Base-by-base conservation (phyloP, 2,113 vertebrate species). In the Monopterus albus region DNA sequence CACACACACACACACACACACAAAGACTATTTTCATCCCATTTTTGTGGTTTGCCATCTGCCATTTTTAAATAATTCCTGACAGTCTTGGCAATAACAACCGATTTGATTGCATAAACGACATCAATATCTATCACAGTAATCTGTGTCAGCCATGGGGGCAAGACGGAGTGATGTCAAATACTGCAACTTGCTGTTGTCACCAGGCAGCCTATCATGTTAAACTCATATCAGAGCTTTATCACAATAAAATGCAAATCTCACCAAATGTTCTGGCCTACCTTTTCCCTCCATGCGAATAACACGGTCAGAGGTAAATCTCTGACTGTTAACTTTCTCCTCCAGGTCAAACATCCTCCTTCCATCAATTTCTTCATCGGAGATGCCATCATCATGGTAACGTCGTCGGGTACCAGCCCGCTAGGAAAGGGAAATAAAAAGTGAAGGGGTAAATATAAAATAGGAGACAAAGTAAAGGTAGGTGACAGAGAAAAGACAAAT, bases 291-390 rank as follows among this genome's bases (percentile, higher is more conserved):
- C 97, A 99, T 97, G 79, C 95, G 96, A 60, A 94, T 83, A 40
- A 99, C 94, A 3, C 96, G 93, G 70, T 95, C 93, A 14, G 94
- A 96, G 84, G 90, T 93, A 47, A 96, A 99, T 83, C 94, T 94
- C 77, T 93, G 89, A 80, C 95, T 95, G 23, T 78, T 90, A 60
- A 99, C 94, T 66, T 99, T 99, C 50, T 99, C 98, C 72, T 98
- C 95, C 20, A 99, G 89, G 83, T 98, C 95, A 89, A 99, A 99
- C 0, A 92, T 97, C 82, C 97, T 95, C 75, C 96, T 96, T 13
- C 98, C 98, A 67, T 99, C 98, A 21, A 99, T 99, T 83, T 99
- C 98, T 69, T 99, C 98, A 3, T 99, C 98, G 0, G 98, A 99
- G 86, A 99, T 98, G 20, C 96, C 96, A 5, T 99, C 98, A 0